phyloP scores from a whole-genome alignment of 2,888 invertebrate genomes.

The Torymus auratus region DNA sequence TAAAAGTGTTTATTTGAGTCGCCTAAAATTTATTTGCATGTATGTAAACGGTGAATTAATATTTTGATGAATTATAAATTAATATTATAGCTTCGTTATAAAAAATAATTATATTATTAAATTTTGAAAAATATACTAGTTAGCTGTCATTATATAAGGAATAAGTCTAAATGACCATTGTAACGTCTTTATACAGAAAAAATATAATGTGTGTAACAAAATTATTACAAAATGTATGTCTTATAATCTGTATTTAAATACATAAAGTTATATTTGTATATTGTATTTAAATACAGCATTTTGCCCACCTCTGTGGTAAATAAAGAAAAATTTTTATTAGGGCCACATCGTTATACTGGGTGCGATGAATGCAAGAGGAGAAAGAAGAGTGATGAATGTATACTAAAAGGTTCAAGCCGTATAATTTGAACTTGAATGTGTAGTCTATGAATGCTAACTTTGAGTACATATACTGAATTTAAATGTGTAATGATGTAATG shows the following conservation, averaged over 20 bases:
- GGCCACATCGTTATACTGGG: constrained; percentile 65
- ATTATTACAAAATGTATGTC: constrained; percentile 39
- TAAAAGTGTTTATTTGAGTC: constrained; percentile 28
- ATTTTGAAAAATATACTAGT: constrained; percentile 9
- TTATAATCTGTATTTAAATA: constrained; percentile 52
- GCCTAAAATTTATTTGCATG: constrained; percentile 39
- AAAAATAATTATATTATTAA: constrained; percentile 6
- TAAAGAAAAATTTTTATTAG: constrained; percentile 66
- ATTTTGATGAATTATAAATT: constrained; percentile 4
- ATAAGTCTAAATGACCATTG: constrained; percentile 56
- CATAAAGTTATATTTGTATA: constrained; percentile 48
- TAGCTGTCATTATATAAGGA: constrained; percentile 12
- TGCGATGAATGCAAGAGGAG: constrained; percentile 67
- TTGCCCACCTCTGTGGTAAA: constrained; percentile 64
- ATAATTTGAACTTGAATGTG: constrained; percentile 58
- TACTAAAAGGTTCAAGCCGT: constrained; percentile 57
- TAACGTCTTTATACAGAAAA: constrained; percentile 36
- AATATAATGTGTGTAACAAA: constrained; percentile 26
- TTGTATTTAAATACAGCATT: constrained; percentile 47
- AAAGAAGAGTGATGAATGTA: constrained; percentile 53
- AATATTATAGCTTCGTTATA: constrained; percentile 14
- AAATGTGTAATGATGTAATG: constrained; percentile 60
- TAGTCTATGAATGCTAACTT: constrained; percentile 65
- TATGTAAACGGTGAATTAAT: constrained; percentile 25
- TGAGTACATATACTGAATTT: constrained; percentile 69